Conservation (phyloP, 1,140 invertebrate species). For the Drosophila ambigua region DNA sequence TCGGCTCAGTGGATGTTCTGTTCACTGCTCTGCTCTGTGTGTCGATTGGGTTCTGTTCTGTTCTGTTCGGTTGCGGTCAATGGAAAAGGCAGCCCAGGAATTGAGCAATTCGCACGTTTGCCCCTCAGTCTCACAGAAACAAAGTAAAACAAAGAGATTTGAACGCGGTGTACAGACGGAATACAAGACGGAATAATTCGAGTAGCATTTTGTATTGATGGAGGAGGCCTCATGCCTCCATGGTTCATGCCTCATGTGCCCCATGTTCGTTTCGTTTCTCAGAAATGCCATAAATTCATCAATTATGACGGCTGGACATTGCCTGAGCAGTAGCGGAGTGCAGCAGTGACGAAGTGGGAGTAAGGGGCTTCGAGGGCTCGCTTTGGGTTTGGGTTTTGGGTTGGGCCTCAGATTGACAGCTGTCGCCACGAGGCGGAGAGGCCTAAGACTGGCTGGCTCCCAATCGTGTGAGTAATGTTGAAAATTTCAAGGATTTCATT, state of each 20-base stretch:
- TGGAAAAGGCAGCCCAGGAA: slow-evolving; percentile 68
- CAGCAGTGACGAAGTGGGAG: neutral
- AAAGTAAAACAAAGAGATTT: slow-evolving; percentile 74
- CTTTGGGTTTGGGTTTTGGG: slow-evolving; percentile 7
- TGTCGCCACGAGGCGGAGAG: slow-evolving; percentile 30
- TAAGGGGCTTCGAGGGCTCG: slow-evolving; percentile 7
- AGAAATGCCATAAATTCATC: slow-evolving; percentile 80
- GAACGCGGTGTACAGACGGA: slow-evolving; percentile 41
- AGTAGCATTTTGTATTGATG: slow-evolving; percentile 49
- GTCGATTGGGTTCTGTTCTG: slow-evolving; percentile 17
- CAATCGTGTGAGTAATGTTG: too few relatives aligned
- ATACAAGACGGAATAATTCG: slow-evolving; percentile 48
- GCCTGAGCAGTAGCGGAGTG: neutral
- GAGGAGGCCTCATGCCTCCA: slow-evolving; percentile 30
- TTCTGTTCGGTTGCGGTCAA: slow-evolving; percentile 67
- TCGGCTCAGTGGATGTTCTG: too few relatives aligned
- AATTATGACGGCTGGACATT: slow-evolving; percentile 72
- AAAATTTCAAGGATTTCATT: slow-evolving; percentile 8
- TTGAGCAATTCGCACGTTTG: slow-evolving; percentile 80
- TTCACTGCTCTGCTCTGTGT: too few relatives aligned
- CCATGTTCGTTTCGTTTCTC: slow-evolving; percentile 47
- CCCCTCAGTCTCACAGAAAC: slow-evolving; percentile 50
- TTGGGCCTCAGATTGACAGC: slow-evolving; percentile 61
- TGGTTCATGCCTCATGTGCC: too few relatives aligned
- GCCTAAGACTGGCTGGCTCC: slow-evolving; percentile 2